A percentile compares a stretch with the other conserved stretches of the same genome.
Conservation (phyloP, 2,888 invertebrate species). For the Coecobrya sp. region DNA sequence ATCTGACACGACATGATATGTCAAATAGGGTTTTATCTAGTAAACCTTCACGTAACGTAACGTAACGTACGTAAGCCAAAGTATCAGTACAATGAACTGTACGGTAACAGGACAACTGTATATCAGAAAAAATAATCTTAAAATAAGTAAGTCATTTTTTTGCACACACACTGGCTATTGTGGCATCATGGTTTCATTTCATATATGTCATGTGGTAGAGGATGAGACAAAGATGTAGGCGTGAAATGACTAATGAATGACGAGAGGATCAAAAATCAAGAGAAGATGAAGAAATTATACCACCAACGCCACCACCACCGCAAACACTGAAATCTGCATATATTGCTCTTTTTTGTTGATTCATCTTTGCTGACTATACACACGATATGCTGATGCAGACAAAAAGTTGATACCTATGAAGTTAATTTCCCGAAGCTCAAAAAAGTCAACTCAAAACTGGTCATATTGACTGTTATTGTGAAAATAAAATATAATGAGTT, state of each 20-base stretch:
- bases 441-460: not conserved
- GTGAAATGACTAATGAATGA: constrained; percentile 65
- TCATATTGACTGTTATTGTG: not conserved
- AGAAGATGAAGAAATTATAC: constrained; percentile 13
- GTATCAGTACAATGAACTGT: not conserved
- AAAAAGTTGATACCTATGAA: not conserved
- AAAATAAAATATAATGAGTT: not conserved
- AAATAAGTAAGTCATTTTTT: too few species aligned
- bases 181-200: not conserved
- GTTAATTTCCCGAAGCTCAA: not conserved
- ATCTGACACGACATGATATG: not conserved
- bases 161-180: not conserved
- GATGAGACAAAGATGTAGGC: constrained; percentile 28
- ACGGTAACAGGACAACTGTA: too few species aligned
- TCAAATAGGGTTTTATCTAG: not conserved
- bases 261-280: not conserved
- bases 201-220: not conserved
- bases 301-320: not conserved
- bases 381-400: not conserved
- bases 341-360: not conserved
- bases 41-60: too few species aligned
- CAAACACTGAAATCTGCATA: not conserved
- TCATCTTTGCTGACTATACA: not conserved
- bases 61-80: too few species aligned
- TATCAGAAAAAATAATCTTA: too few species aligned